These are phyloP conservation scores for Shargacucullia verbasci DNA, from an alignment of 2,888 invertebrate genomes.

Conservation along the genomic window DNA sequence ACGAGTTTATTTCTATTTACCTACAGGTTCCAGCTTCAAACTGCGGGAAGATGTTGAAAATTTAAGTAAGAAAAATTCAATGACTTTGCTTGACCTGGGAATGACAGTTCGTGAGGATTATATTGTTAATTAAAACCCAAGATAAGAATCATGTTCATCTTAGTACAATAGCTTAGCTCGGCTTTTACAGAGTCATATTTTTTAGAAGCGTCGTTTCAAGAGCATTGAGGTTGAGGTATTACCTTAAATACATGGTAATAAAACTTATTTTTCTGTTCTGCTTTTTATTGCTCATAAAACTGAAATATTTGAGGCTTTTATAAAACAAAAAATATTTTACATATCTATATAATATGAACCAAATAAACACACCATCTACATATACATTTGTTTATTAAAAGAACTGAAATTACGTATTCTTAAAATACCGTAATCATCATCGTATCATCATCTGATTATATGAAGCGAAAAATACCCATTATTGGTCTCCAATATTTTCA, in stretches of 20 bases:
- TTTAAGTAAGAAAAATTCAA: no score
- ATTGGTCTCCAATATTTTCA: slow-evolving; percentile 24
- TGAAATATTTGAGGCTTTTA: slow-evolving; percentile 15
- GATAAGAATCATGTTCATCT: neutral
- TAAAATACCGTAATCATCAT: slow-evolving; percentile 23
- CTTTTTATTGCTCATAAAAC: slow-evolving; percentile 27
- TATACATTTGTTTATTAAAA: no score
- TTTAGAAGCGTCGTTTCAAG: slow-evolving; percentile 5
- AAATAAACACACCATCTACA: no score
- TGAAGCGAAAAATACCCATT: slow-evolving; percentile 24
- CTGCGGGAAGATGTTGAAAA: no score
- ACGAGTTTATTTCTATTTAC: no score
- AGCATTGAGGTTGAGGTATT: no score
- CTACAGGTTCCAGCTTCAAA: no score
- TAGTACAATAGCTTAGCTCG: neutral
- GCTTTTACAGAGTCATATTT: neutral
- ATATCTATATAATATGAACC: no score
- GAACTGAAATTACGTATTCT: no score
- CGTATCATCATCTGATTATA: slow-evolving; percentile 40
- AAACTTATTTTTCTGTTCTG: slow-evolving; percentile 10
- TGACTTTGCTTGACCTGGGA: no score
- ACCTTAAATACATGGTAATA: slow-evolving; percentile 7
- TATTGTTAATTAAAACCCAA: no score
- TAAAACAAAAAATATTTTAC: neutral
- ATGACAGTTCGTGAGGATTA: no score